These are phyloP conservation scores for Pediacus dermestoides DNA, from an alignment of 2,888 invertebrate species.

Conservation along the genomic window DNA sequence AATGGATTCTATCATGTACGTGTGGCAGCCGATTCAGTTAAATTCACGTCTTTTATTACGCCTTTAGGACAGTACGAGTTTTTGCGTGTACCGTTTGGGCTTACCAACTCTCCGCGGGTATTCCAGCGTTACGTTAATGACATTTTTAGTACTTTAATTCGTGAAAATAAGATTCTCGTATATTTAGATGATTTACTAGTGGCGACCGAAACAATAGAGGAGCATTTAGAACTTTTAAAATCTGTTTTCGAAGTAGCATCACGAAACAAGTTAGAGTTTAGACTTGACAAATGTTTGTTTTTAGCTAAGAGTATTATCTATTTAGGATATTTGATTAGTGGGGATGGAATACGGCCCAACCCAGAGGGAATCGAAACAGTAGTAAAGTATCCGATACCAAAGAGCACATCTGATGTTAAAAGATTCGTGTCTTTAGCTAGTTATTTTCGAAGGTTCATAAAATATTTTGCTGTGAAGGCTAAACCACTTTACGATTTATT, in stretches of 20 bases:
- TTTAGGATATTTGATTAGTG: too few species aligned
- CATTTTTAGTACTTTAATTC: conserved; percentile 17
- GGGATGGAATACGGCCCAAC: too few species aligned
- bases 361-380: too few species aligned
- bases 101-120: conserved; percentile 7
- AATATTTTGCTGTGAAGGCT: too few species aligned
- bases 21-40: conserved; percentile 21
- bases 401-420: too few species aligned
- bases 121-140: conserved; percentile 16
- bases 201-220: conserved; percentile 21
- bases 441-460: too few species aligned
- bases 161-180: conserved; percentile 17
- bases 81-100: conserved; percentile 29
- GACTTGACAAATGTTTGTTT: conserved; percentile 32
- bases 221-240: conserved; percentile 21
- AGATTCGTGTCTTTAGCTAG: too few species aligned
- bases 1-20: conserved; percentile 30
- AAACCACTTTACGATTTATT: conserved; percentile 35
- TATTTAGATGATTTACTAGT: conserved; percentile 28
- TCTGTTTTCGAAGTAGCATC: conserved; percentile 18
- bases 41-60: conserved; percentile 30
- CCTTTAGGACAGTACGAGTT: conserved; percentile 29
- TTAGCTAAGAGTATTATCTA: too few species aligned
- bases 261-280: conserved; percentile 21
- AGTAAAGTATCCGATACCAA: too few species aligned